Evolutionary conservation across 2,113 vertebrate species (phyloP), one percentile per base, ranked within the genome.

Genomic region (Tenrec ecaudatus): DNA sequence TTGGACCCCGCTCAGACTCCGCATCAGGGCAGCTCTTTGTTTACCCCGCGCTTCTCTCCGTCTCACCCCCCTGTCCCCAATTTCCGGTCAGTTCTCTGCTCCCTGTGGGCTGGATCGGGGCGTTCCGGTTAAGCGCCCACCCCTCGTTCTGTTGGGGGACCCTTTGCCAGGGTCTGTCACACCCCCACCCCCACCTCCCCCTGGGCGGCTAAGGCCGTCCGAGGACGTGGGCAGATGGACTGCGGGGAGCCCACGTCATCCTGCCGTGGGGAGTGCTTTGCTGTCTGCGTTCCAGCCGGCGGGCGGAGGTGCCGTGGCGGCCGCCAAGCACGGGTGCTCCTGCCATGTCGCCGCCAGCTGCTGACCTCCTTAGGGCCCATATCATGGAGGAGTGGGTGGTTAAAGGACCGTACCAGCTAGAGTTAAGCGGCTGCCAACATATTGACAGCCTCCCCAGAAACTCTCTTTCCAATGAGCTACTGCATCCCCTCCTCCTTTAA

Each of bases 401-500:
- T 89, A 33, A 3, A 3, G 93, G 68, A 90, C n/a, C 2, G 0
- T 53, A 69, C 5, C 40, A 40, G 60, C 1, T 7, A 66, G 89
- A 15, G 0, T 23, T 3, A 93, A 94, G 96, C 15, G 2, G 1
- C 91, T 15, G 31, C 40, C 3, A 8, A 69, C 83, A n/a, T 71
- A 89, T 12, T 82, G 94, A 86, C 93, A 80, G 92, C 73, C 88
- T 71, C 80, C 91, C 69, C 10, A 95, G 87, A 89, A 95, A 85
- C 66, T 82, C n/a, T 76, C 92, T 87, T 94, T 94, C 71, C 94
- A 38, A 5, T 83, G 64, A 68, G 94, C 78, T 15, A 17, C 77
- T 27, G 93, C 36, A 23, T 95, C 87, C 83, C 68, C 92, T 85
- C 82, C 94, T 88, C 80, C 71, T 93, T 89, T 97, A 97, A 97